Evolutionary conservation across 1,140 invertebrate species (phyloP), one percentile per base, ranked within the genome.

Genomic region (Drosophila albomicans): DNA sequence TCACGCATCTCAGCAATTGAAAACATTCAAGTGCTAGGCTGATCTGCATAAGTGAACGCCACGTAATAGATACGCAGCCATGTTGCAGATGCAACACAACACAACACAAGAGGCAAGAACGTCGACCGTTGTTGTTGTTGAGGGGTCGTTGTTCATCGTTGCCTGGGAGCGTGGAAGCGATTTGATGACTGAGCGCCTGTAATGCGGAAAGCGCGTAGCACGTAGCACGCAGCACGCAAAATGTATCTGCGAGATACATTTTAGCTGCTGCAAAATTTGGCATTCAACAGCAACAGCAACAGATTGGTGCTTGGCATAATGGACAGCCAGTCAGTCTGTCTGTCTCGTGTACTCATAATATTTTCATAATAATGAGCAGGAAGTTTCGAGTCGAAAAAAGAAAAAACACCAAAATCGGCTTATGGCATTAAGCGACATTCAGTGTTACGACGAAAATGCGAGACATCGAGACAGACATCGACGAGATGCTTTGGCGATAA

Each of bases 21-120:
- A 87, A 75, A 84, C 84, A 87, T 70, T 87, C 84, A 87, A 87
- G 84, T 87, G 80, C 82, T 38, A 67, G 76, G 73, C 65, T 70
- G 79, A 87, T 88, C 84, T 73, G 73, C 74, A 52, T 38, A 48
- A 62, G 52, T 45, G 71, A 61, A 66, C 20, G 54, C 48, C 65
- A 80, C 67, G 66, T 70, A 75, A 75, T 57, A 75, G 73, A 75
- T 75, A 75, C 73, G 73, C 67, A 75, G 38, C 16, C 3, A 25
- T 25, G 43, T 61, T 59, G 46, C 68, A 59, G 59, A 45, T 51
- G 49, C 63, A 68, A 77, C 52, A 51, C 65, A 58, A 57, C 32
- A 8, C 32, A 32, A 32, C 32, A 8, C 32, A 64, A 62, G 51
- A 66, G 75, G 69, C 54, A 66, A 63, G 58, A 25, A 25, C 20